These are phyloP conservation scores for Ephestia elutella DNA, from an alignment of 1,140 invertebrate species.

Conservation along the genomic window DNA sequence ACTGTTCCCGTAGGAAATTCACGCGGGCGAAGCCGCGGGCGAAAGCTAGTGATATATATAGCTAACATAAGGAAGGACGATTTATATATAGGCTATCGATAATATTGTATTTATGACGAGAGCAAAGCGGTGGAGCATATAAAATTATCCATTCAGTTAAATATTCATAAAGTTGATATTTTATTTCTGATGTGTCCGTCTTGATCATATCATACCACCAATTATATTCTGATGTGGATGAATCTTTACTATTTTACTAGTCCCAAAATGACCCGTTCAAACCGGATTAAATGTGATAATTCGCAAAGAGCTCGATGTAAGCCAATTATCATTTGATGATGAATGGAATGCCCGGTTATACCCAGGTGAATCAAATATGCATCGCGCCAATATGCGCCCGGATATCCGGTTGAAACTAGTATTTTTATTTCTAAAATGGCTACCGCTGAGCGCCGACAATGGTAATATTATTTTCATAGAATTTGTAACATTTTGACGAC, in stretches of 20 bases:
- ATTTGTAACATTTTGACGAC: slow-evolving; percentile 1
- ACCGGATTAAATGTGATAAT: slow-evolving; percentile 5
- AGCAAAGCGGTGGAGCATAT: too few species aligned
- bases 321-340: slow-evolving; percentile 3
- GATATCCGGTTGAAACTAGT: neutral
- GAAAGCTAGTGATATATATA: too few species aligned
- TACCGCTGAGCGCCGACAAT: neutral
- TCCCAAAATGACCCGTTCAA: neutral
- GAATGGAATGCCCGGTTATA: neutral
- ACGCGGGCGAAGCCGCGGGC: too few species aligned
- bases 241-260: neutral
- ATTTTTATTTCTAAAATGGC: slow-evolving; percentile 11
- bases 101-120: too few species aligned
- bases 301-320: slow-evolving; percentile 4
- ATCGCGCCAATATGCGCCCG: slow-evolving; percentile 4
- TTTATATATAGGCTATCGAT: too few species aligned
- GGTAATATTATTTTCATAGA: slow-evolving; percentile 1
- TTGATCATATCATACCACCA: too few species aligned
- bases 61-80: too few species aligned
- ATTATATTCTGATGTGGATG: too few species aligned
- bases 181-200: too few species aligned
- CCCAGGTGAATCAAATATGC: slow-evolving; percentile 6
- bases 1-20: too few species aligned
- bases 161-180: too few species aligned
- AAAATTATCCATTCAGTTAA: too few species aligned